A percentile compares a stretch with the other conserved stretches of the same genome.
These are phyloP conservation scores for Heliopora coerulea DNA, from an alignment of 92 coral and sea anemone species.

Conservation along the genomic window DNA sequence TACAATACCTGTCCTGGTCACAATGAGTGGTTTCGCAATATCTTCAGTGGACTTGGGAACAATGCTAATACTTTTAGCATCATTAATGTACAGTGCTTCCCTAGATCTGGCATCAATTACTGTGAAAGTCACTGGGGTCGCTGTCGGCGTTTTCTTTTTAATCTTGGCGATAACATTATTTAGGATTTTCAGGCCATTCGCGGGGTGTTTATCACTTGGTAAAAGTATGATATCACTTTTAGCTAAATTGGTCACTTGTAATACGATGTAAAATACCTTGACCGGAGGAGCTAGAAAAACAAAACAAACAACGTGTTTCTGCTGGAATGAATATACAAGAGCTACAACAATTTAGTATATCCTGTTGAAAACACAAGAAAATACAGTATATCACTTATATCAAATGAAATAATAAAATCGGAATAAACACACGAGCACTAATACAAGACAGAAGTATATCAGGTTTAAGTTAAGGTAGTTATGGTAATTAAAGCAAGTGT, in stretches of 20 bases:
- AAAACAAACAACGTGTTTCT: neutral
- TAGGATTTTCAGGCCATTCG: slow-evolving; percentile 60
- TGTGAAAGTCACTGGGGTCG: slow-evolving; percentile 58
- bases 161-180: slow-evolving; percentile 61
- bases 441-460: too few species aligned
- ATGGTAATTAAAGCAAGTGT: too few species aligned
- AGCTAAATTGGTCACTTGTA: slow-evolving; percentile 74
- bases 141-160: slow-evolving; percentile 60
- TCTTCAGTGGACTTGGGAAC: slow-evolving; percentile 52
- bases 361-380: too few species aligned
- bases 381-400: too few species aligned
- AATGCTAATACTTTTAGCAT: slow-evolving; percentile 45
- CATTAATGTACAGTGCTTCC: slow-evolving; percentile 63
- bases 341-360: too few species aligned
- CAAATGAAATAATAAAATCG: too few species aligned
- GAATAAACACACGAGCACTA: too few species aligned
- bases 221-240: slow-evolving; percentile 49
- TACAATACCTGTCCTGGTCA: slow-evolving; percentile 62
- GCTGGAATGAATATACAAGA: too few species aligned
- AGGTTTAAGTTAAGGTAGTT: too few species aligned
- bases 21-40: slow-evolving; percentile 51
- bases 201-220: slow-evolving; percentile 58
- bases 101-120: slow-evolving; percentile 47
- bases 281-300: slow-evolving; percentile 50
- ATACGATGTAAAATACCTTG: slow-evolving; percentile 55